Evolutionary conservation across 2,113 vertebrate species (phyloP), one percentile per base, ranked within the genome.

Genomic region (Pygathrix nemaeus): DNA sequence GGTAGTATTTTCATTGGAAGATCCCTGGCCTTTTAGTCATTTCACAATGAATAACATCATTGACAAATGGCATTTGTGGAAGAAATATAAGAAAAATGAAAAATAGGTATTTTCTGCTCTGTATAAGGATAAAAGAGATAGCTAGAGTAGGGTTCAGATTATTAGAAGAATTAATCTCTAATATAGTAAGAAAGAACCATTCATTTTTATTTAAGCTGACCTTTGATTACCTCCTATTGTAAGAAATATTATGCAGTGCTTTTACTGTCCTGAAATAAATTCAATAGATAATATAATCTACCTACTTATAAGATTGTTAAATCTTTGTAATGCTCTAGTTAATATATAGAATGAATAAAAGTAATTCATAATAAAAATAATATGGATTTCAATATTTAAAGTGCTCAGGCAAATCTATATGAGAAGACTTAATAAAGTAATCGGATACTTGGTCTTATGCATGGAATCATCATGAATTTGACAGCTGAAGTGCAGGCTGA

Each of bases 261-360:
- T 97, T 97, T 93, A 85, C 70, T 87, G 32, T 55, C 10, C 25
- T 93, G 64, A 95, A 95, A 94, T 97, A 94, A 90, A 92, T 85
- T 90, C 70, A 90, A 88, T 6, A 97, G 52, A 61, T 85, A 95
- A 90, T 45, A 75, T 38, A 94, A 76, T 87, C 59, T 27, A 73
- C 59, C 68, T 94, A 32, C 16, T 78, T 93, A 75, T 1, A 93
- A 88, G 83, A 94, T 43, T 87, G 73, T 72, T 80, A 89, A 92
- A 66, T 94, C n/a, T 76, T 35, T 94, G 1, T 95, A 82, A 38
- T 79, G 13, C 25, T 80, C 5, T 87, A 73, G 59, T 92, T 93
- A 94, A 90, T 23, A 72, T 50, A 80, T 40, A 70, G 52, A 21
- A 57, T 16, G 55, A 85, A 93, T 93, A 78, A 93, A 95, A 68